Evolutionary conservation across 2,888 invertebrate genomes (phyloP), one percentile per base, ranked within the genome.

Genomic region (Salticus scenicus): DNA sequence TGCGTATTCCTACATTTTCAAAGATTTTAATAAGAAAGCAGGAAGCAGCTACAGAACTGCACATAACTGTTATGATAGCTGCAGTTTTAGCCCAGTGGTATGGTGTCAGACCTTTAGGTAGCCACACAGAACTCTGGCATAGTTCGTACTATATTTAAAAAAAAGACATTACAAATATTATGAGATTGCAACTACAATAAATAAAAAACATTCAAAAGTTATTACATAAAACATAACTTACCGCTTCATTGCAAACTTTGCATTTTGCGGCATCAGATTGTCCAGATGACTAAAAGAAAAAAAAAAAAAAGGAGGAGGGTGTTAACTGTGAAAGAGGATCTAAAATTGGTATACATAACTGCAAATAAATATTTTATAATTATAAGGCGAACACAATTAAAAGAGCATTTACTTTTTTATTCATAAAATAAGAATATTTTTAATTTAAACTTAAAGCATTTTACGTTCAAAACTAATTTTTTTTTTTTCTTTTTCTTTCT

Each of bases 1-100:
- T 95, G 86, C 96, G 93, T 88, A 95, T 94, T 76, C 95, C 94
- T 37, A 96, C 94, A 90, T 95, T 94, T 57, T 94, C 93, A 90
- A 94, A 95, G 88, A 96, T 92, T 91, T 96, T 95, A 89, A 95
- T 94, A 74, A 94, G 93, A 66, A 95, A 94, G 95, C 96, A 96
- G 37, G 96, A 95, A 31, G 93, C 94, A 31, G 94, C 95, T 24
- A 94, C 94, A 27, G 95, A 94, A 74, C 94, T 94, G 90, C 95
- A 95, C 94, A 96, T 95, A 87, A 94, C 93, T 14, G 94, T 94
- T 82, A 96, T 95, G 87, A 95, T 94, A 79, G 94, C 94, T 41
- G 94, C 94, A 14, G 96, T 96, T 91, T 96, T 95, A 88, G 95
- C 92, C 96, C 96, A 96, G 92, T 96, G 96, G 89, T 94, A 93